A percentile compares a stretch with the other conserved stretches of the same genome.
These are phyloP conservation scores for Stomorhina lunata DNA, from an alignment of 2,888 invertebrate genomes.

Conservation along the genomic window DNA sequence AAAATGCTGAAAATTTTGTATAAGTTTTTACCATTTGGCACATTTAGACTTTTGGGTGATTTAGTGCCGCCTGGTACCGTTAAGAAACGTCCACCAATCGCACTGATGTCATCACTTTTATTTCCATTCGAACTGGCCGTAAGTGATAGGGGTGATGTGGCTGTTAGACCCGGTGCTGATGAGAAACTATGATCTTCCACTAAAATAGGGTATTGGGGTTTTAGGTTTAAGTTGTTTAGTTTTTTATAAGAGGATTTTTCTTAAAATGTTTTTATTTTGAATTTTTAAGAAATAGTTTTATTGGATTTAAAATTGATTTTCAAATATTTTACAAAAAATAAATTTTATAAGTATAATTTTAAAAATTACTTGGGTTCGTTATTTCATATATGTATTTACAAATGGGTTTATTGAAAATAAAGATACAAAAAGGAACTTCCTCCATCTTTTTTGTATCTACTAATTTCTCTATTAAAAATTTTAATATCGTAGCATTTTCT, in stretches of 20 bases:
- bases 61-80: slow-evolving; percentile 76
- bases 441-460: no score
- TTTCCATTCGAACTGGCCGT: slow-evolving; percentile 74
- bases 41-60: slow-evolving; percentile 68
- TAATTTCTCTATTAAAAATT: no score
- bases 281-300: no score
- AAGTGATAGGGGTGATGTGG: slow-evolving; percentile 74
- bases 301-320: no score
- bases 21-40: slow-evolving; percentile 67
- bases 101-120: slow-evolving; percentile 71
- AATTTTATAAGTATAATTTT: no score
- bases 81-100: slow-evolving; percentile 76
- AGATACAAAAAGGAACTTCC: no score
- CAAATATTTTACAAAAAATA: no score
- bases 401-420: no score
- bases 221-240: slow-evolving; percentile 20
- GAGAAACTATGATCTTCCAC: slow-evolving; percentile 78
- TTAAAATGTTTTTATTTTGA: background rate
- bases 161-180: slow-evolving; percentile 71
- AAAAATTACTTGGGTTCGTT: no score
- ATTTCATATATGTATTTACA: no score
- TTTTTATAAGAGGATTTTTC: background rate
- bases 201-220: slow-evolving; percentile 71
- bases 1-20: slow-evolving; percentile 13
- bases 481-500: no score